A percentile compares a stretch with the other conserved stretches of the same genome.
phyloP scores from a whole-genome alignment of 2,888 invertebrate species.

The Mongoloraphidia duomilia region DNA sequence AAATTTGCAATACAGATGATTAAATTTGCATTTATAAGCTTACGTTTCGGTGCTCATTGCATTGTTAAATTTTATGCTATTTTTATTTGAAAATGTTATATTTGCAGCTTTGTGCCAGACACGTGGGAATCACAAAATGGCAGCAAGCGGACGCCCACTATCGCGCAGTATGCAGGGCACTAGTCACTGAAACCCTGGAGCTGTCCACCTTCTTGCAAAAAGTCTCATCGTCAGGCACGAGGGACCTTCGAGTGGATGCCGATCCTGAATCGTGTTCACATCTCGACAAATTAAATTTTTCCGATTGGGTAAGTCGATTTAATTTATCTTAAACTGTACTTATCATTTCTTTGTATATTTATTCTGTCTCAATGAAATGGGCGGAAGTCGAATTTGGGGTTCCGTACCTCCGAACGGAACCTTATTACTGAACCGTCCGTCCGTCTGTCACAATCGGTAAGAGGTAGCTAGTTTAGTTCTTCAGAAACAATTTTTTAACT shows the following conservation, averaged over 20 bases:
- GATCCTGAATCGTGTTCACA: conserved; percentile 48
- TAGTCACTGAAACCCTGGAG: conserved; percentile 84
- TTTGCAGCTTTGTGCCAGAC: conserved; percentile 36
- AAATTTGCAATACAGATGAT: too few species aligned
- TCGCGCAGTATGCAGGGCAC: conserved; percentile 81
- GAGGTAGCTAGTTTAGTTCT: too few species aligned
- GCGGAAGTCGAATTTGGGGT: not conserved
- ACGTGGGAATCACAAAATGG: conserved; percentile 30
- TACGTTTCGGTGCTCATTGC: too few species aligned
- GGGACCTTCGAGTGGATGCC: conserved; percentile 46
- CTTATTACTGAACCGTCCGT: too few species aligned
- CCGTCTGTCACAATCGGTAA: too few species aligned
- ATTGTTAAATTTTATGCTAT: too few species aligned
- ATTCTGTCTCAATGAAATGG: not conserved
- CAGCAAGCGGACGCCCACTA: conserved; percentile 66
- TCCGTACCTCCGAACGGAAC: too few species aligned
- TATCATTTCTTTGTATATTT: conserved; percentile 5
- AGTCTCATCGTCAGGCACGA: conserved; percentile 51
- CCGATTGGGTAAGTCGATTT: conserved; percentile 66
- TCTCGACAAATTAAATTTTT: conserved; percentile 69
- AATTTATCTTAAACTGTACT: conserved; percentile 3
- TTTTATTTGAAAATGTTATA: conserved; percentile 4
- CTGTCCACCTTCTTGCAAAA: conserved; percentile 79
- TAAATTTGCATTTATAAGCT: not conserved
- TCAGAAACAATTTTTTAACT: not conserved